Base-by-base conservation (phyloP, 2,888 invertebrate species). In the Philereme vetulata region DNA sequence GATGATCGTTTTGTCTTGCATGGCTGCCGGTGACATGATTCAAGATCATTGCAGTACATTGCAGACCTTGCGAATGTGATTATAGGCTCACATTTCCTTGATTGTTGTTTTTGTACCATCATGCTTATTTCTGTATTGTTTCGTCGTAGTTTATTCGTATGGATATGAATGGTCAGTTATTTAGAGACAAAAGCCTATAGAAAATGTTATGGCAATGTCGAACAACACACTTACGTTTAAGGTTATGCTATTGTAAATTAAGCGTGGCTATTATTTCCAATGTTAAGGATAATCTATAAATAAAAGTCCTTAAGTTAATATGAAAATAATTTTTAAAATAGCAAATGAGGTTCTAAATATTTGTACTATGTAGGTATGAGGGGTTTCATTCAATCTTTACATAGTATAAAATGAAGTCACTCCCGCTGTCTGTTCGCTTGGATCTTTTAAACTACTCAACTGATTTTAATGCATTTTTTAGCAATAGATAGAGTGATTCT, bases 81-180 rank as follows among this genome's bases (percentile, higher is more conserved):
- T 80, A 75, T 67, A 66, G 59, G 60, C 68, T 63, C 72, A 66
- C 66, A 75, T 78, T 84, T 83, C 82, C 82, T 81, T 77, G 65
- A 72, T 66, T 64, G 56, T 64, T 53, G 60, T 67, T 65, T 58
- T 62, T 56, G 43, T 62, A 43, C 9, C 10, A 11, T 48, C 58
- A 11, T 62, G 56, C 55, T 55, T 46, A 54, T 51, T 55, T 38
- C 40, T 50, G 5, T 33, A 51, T 48, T 54, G 49, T 59, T 50
- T 60, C 43, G 53, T 59, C 42, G 36, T 38, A 8, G n/a, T 46
- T 7, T 36, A 34, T 63, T 63, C 56, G 40, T 49, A 62, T 59
- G 46, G 10, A 8, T 49, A 32, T 53, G 6, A 58, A 49, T 57
- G 44, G 35, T 58, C 38, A 50, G 54, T 42, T 47, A 46, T 38